Evolutionary conservation across 2,113 vertebrate genomes (phyloP), one percentile per base, ranked within the genome.

Genomic region (Choloepus hoffmanni): DNA sequence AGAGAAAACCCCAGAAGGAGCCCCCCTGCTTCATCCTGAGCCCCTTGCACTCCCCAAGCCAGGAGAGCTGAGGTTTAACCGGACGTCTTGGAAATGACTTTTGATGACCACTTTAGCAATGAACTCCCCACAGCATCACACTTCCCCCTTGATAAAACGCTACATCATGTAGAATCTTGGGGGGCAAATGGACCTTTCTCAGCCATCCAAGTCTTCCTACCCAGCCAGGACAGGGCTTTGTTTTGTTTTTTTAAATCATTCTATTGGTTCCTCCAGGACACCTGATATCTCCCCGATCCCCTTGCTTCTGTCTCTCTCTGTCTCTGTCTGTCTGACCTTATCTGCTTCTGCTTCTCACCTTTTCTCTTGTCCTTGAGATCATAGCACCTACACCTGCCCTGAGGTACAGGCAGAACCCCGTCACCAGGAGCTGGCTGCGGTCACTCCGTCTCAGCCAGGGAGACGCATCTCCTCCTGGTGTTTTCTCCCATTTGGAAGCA

Each of bases 1-100:
- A 5, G 12, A 76, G 14, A 43, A 26, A 40, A 26, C 0, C 14
- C 53, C 30, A 26, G 23, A 33, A 85, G 33, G 24, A 60, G 30
- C 2, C 7, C 5, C 3, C 1, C 5, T 1, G 8, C 16, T 5
- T 48, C 23, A 24, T 33, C 40, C 6, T 0, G 0, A 7, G 10
- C 30, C 24, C 6, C 2, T 33, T 33, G 4, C 72, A 1, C 21
- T 18, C 36, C 53, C 40, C 48, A 23, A 68, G 18, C 63, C 30
- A 58, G 40, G 30, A 55, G 45, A 19, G 19, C n/a, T 91, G n/a
- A 30, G 24, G 40, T 4, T 45, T 68, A 11, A 67, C n/a, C 67
- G 18, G 21, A 9, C 1, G 0, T 73, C 14, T 55, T 73, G 48
- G 24, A 18, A n/a, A 40, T 2, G 45, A 24, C 21, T 55, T 40